phyloP scores from a whole-genome alignment of 2,888 invertebrate genomes.

The Ditula angustiorana region DNA sequence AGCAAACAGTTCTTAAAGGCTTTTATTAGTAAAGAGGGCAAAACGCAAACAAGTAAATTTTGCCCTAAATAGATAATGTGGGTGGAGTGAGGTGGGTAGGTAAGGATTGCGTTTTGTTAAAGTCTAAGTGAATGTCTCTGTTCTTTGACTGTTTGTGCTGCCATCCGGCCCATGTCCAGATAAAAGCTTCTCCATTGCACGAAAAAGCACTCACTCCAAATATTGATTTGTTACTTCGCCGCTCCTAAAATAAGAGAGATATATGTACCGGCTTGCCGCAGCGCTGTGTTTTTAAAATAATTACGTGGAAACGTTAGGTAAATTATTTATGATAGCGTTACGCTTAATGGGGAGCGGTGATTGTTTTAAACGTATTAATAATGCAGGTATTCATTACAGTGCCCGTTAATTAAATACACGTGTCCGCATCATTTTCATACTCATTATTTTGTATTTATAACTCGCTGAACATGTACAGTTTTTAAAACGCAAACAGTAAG shows the following conservation, averaged over 20 bases:
- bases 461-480: background rate
- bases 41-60: slow-evolving; percentile 38
- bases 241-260: slow-evolving; percentile 75
- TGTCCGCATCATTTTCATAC: background rate
- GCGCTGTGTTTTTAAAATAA: slow-evolving; percentile 62
- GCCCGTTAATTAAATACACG: background rate
- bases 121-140: slow-evolving; percentile 74
- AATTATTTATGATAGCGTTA: background rate
- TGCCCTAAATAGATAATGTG: slow-evolving; percentile 45
- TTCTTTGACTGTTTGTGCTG: slow-evolving; percentile 79
- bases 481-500: background rate
- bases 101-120: slow-evolving; percentile 70
- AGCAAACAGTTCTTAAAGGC: slow-evolving; percentile 37
- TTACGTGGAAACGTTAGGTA: slow-evolving; percentile 6
- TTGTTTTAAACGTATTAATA: background rate
- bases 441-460: too few species aligned
- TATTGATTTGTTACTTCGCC: slow-evolving; percentile 84
- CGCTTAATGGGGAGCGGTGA: background rate
- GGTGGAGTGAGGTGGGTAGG: slow-evolving; percentile 45
- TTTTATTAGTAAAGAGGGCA: slow-evolving; percentile 38
- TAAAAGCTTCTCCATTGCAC: slow-evolving; percentile 85
- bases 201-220: slow-evolving; percentile 85
- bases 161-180: slow-evolving; percentile 83
- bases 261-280: slow-evolving; percentile 67
- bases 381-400: background rate